A percentile compares a stretch with the other conserved stretches of the same genome.
These are phyloP conservation scores for Spongia lamella DNA, from an alignment of 37 sponge, comb jelly and placozoan species.

Conservation along the genomic window DNA sequence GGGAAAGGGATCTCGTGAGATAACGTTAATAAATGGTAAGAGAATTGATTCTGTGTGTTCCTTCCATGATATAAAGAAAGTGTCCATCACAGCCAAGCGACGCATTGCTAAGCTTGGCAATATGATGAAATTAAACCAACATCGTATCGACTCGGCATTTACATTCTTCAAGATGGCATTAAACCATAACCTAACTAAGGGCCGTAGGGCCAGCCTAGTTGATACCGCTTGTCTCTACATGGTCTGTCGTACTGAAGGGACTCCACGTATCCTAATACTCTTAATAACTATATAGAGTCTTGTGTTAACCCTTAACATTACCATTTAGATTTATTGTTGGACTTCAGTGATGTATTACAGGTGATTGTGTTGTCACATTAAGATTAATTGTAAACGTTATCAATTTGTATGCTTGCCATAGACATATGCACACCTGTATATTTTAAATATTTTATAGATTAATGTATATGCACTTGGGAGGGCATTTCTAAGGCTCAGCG, in stretches of 20 bases:
- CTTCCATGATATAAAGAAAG: no score
- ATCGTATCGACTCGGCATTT: constrained; percentile 94
- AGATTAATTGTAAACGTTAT: not conserved
- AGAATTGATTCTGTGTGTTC: no score
- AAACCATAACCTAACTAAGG: constrained; percentile 74
- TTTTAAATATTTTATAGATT: constrained; percentile 42
- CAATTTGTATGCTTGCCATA: not conserved
- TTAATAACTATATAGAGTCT: not conserved
- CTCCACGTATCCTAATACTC: constrained; percentile 88
- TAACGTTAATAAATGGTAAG: constrained; percentile 80
- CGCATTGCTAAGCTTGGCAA: constrained; percentile 75
- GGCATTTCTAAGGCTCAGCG: constrained; percentile 82
- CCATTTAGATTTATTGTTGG: constrained; percentile 72
- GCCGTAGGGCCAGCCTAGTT: constrained; percentile 75
- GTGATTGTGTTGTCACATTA: constrained; percentile 36
- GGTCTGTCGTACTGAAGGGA: constrained; percentile 95
- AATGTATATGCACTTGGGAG: constrained; percentile 93
- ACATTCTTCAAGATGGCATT: constrained; percentile 98
- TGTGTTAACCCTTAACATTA: not conserved
- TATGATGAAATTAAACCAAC: constrained; percentile 85
- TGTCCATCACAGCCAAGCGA: constrained; percentile 53
- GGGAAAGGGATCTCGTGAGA: constrained; percentile 74
- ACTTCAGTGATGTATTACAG: constrained; percentile 96
- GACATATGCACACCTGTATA: not conserved
- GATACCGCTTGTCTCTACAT: constrained; percentile 98